Percentiles rank a stretch among this genome's conserved stretches.
These are phyloP conservation scores for Harmothoe impar DNA, from an alignment of 2,888 invertebrate genomes.

Conservation along the genomic window DNA sequence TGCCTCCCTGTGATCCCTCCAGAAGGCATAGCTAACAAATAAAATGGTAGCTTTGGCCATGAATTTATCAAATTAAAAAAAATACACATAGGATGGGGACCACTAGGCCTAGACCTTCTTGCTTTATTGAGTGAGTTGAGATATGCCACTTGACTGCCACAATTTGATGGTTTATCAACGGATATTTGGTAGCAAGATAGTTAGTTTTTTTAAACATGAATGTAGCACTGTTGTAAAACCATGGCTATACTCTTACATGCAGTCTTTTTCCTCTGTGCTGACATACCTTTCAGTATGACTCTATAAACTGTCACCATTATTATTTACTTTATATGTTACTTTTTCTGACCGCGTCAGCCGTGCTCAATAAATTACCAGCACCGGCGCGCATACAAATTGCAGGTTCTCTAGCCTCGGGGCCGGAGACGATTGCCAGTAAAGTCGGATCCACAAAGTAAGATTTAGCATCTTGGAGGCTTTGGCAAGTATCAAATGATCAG, in stretches of 20 bases:
- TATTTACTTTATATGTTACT: not conserved
- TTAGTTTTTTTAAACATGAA: not conserved
- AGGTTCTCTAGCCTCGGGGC: conserved; percentile 29
- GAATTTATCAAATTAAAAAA: no score
- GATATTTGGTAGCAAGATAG: no score
- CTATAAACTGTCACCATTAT: not conserved
- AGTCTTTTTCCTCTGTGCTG: conserved; percentile 1
- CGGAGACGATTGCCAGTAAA: not conserved
- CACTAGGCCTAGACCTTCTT: no score
- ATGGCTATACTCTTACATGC: not conserved
- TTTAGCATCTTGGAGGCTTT: conserved; percentile 38
- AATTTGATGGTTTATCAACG: no score
- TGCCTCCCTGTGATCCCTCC: not conserved
- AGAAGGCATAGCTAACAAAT: no score
- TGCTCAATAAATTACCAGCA: conserved; percentile 17
- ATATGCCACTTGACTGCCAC: no score
- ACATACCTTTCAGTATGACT: conserved; percentile 27
- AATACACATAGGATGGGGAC: no score
- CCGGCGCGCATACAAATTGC: conserved; percentile 25
- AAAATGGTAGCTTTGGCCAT: no score
- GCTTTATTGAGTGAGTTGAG: no score
- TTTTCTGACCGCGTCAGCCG: not conserved
- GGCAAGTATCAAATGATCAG: conserved; percentile 52
- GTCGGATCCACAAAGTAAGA: conserved; percentile 55
- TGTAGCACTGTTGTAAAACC: not conserved